Evolutionary conservation across 2,113 vertebrate genomes (phyloP).

Genomic region (Bubo bubo): DNA sequence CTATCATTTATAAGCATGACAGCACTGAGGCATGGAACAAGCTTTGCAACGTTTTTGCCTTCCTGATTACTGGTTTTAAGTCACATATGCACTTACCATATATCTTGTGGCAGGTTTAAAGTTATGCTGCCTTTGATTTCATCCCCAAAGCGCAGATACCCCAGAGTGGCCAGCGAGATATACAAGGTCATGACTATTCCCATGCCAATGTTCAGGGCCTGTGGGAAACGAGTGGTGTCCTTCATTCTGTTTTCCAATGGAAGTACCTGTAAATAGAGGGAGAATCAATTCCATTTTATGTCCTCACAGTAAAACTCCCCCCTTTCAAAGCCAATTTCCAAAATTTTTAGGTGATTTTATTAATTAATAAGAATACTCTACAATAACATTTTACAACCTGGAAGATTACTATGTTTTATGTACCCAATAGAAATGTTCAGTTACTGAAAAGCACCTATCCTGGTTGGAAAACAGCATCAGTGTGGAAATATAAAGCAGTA

Average conservation of each 20-base stretch:
- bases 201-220: slow-evolving; percentile 85
- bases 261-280: slow-evolving; percentile 77
- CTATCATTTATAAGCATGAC: background rate
- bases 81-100: slow-evolving; percentile 71
- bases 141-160: slow-evolving; percentile 85
- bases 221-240: slow-evolving; percentile 78
- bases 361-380: background rate
- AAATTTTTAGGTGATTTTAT: background rate
- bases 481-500: background rate
- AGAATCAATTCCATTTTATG: background rate
- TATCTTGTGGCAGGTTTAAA: slow-evolving; percentile 85
- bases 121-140: slow-evolving; percentile 89
- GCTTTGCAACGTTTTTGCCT: background rate
- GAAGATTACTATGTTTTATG: background rate
- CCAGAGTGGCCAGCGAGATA: slow-evolving; percentile 82
- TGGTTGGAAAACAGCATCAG: background rate
- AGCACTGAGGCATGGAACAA: background rate
- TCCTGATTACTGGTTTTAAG: background rate
- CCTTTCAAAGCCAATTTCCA: background rate
- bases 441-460: background rate
- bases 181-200: slow-evolving; percentile 82
- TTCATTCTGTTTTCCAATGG: slow-evolving; percentile 90
- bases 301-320: background rate
- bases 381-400: background rate
- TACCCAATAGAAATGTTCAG: rapidly evolving